These are phyloP conservation scores for Chloropsis cyanopogon DNA, from an alignment of 2,113 vertebrate genomes.

Conservation along the genomic window DNA sequence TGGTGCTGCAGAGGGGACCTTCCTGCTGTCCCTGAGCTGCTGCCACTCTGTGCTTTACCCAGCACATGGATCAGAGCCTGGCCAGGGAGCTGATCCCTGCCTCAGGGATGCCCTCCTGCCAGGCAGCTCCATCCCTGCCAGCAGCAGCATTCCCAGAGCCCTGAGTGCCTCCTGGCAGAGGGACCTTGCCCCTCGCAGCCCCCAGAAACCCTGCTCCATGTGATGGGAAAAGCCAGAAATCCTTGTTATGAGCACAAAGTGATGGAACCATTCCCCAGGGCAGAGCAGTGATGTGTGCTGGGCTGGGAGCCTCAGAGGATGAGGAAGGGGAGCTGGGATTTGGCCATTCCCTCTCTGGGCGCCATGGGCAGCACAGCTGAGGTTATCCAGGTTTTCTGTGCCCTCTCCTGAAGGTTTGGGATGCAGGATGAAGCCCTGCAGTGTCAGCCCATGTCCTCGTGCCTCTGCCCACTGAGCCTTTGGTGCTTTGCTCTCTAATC, in stretches of 20 bases:
- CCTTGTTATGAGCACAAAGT: rapidly evolving
- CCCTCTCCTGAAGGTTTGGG: neutral
- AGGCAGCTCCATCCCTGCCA: neutral
- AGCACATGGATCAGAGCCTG: neutral
- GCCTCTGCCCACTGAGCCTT: neutral
- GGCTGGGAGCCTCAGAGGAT: neutral
- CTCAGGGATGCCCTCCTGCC: neutral
- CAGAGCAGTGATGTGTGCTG: neutral
- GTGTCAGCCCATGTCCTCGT: rapidly evolving
- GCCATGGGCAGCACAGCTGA: neutral
- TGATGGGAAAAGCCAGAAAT: neutral
- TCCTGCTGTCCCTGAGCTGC: neutral
- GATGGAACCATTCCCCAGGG: neutral
- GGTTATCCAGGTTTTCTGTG: neutral
- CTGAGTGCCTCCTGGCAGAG: neutral
- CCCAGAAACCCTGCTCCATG: rapidly evolving
- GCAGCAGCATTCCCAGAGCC: neutral
- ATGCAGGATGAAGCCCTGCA: neutral
- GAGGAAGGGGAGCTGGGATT: neutral
- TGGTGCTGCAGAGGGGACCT: neutral
- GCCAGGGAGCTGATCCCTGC: neutral
- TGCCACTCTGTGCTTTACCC: neutral
- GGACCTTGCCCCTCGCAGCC: rapidly evolving
- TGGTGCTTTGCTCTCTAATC: neutral
- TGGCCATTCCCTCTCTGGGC: neutral